Base-by-base conservation (phyloP, 2,113 vertebrate species). In the Dromas ardeola region DNA sequence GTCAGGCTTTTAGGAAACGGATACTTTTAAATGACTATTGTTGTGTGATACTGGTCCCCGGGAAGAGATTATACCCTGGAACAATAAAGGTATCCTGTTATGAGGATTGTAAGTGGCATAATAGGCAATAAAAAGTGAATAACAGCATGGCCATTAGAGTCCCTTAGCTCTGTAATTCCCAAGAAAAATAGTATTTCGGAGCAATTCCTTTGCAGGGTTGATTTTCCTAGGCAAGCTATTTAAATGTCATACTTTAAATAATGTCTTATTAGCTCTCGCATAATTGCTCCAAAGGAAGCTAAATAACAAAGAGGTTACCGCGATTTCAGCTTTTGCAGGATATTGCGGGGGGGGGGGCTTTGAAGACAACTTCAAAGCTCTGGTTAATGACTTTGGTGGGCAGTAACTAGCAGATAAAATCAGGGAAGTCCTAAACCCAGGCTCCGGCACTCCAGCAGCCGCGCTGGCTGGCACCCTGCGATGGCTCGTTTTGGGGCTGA, bases 201-300 rank as follows among this genome's bases (percentile, higher is more conserved):
- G 45, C 38, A 76, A 53, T 76, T 94, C n/a, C 82, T 66, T 88
- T 90, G n/a, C 62, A 62, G 62, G 27, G 20, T 55, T 72, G 66
- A 19, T 88, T 93, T 96, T 92, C 74, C 63, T 90, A 38, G 29
- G 71, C 47, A 76, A 62, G 52, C 23, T 89, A 55, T 69, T 93
- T 67, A 81, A 91, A 77, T 73, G 50, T 49, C 6, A 0, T 38
- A 30, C 66, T 86, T 93, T 66, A 79, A 95, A 72, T 70, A 76
- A 76, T 32, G 14, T 45, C 62, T 62, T 63, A 29, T 42, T 81
- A 86, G 20, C 19, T 70, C 32, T 80, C 7, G 0, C 2, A 2
- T 72, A 70, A 79, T 40, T 72, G 49, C 62, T 80, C 85, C 32
- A 58, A 50, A 66, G 22, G 63, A 77, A 84, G 43, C 30, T 43